Conservation (phyloP, 1,140 invertebrate genomes). For the Thaumatotibia leucotreta region DNA sequence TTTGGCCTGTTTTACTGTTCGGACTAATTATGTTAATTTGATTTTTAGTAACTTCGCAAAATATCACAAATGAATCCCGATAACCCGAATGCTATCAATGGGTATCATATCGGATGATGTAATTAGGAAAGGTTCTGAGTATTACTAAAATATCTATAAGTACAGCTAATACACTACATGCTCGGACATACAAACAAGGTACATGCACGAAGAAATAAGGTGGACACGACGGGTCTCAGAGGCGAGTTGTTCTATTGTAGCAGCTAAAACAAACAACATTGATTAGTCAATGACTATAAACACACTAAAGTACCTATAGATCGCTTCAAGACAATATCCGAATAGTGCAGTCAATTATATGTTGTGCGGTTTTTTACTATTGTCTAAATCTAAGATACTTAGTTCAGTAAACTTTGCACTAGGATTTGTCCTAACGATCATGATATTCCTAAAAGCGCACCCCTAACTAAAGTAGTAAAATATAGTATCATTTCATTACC, state of each 20-base stretch:
- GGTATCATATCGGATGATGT: no score
- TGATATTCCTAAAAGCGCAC: no score
- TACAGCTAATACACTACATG: conserved; percentile 25
- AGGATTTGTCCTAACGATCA: no score
- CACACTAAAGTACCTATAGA: background rate
- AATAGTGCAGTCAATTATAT: background rate
- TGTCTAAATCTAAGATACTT: background rate
- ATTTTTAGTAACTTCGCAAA: no score
- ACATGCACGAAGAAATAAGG: conserved; percentile 60
- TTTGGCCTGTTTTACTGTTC: no score
- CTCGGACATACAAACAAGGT: conserved; percentile 24
- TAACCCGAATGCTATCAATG: background rate
- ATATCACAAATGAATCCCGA: conserved; percentile 39
- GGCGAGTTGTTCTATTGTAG: conserved; percentile 85
- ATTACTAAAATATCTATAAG: conserved; percentile 11
- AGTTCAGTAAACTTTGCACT: no score
- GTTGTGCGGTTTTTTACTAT: background rate
- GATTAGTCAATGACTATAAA: background rate
- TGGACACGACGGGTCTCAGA: conserved; percentile 70
- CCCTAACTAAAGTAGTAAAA: no score
- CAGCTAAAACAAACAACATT: conserved; percentile 78
- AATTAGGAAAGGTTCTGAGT: background rate
- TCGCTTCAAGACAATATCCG: background rate
- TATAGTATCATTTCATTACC: no score
- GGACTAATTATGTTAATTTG: no score